Base-by-base conservation (phyloP, 2,888 invertebrate genomes). In the Cartodere bifasciata region DNA sequence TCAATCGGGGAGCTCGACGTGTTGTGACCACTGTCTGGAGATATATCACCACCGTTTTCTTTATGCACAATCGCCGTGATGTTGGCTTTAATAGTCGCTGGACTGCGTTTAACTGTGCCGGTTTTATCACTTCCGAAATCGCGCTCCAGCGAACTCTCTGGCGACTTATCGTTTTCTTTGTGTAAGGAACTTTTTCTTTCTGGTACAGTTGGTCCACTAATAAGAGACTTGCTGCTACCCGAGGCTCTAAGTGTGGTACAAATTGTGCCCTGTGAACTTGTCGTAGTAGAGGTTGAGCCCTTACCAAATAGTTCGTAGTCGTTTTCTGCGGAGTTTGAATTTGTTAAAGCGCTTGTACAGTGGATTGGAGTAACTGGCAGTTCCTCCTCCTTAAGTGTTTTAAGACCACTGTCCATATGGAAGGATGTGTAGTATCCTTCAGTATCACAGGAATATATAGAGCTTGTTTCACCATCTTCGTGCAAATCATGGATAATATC, bases 371-470 rank as follows among this genome's bases (percentile, higher is more conserved):
- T 79, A 39, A 74, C 70, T 1, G 79, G 78, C 39, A 76, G 69
- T 45, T 78, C 78, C 46, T 72, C 72, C 58, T 87, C 86, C 51
- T 83, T 78, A 9, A 86, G 62, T 0, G 86, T 84, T 52, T 84
- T 84, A 38, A 95, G 60, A 0, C 94, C 94, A 32, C 90, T 90
- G 59, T 95, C 94, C 70, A 88, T 80, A 59, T 95, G 92, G 66
- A 95, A 95, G 12, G 92, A 92, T 1, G 95, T 95, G 57, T 91
- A 95, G 58, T 94, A 95, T 4, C 95, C 95, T 62, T 95, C 95
- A 2, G 91, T 91, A 53, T 95, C 95, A 53, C 92, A 87, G 2
- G 92, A 92, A 58, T 90, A 92, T 35, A 88, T 84, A 0, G 90
- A 90, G 45, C 84, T 83, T 1, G 83, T 85, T 62, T 88, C 88